phyloP scores from a whole-genome alignment of 2,113 vertebrate genomes.

The Corythornis cristatus region DNA sequence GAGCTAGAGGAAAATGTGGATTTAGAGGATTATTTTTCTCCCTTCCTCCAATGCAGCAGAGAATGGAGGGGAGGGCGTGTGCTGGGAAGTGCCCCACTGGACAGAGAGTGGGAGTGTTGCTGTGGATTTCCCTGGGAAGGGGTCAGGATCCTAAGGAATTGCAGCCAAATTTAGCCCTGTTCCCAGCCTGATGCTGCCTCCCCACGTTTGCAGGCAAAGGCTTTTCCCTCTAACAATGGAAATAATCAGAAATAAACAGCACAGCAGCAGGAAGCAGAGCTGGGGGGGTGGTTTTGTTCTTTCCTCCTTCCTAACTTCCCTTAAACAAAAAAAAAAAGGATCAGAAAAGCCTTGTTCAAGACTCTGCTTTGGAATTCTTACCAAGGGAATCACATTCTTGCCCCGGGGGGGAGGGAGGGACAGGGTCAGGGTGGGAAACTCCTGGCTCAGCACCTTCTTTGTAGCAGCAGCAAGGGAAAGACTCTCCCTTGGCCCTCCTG shows the following conservation, averaged over 20 bases:
- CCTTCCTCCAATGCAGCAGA: accelerated
- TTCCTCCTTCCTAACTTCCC: background rate
- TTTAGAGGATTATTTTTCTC: background rate
- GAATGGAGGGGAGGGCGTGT: background rate
- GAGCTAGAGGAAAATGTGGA: background rate
- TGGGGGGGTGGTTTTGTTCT: background rate
- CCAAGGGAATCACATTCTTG: background rate
- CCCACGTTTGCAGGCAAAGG: background rate
- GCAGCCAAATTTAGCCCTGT: background rate
- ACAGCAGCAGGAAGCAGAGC: conserved; percentile 4
- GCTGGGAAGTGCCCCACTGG: background rate
- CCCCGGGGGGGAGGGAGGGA: background rate
- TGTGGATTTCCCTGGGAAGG: background rate
- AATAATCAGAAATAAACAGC: conserved; percentile 12
- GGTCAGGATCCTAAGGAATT: background rate
- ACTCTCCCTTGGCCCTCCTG: background rate
- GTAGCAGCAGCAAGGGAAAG: background rate
- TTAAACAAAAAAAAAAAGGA: background rate
- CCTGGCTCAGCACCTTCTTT: background rate
- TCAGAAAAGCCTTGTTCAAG: background rate
- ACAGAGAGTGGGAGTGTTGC: background rate
- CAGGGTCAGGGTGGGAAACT: background rate
- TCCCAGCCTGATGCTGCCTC: background rate
- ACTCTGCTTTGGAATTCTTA: background rate
- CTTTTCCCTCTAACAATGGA: background rate